Conservation (phyloP, 2,797 vertebrate species). For the Muscicapa comitata region DNA sequence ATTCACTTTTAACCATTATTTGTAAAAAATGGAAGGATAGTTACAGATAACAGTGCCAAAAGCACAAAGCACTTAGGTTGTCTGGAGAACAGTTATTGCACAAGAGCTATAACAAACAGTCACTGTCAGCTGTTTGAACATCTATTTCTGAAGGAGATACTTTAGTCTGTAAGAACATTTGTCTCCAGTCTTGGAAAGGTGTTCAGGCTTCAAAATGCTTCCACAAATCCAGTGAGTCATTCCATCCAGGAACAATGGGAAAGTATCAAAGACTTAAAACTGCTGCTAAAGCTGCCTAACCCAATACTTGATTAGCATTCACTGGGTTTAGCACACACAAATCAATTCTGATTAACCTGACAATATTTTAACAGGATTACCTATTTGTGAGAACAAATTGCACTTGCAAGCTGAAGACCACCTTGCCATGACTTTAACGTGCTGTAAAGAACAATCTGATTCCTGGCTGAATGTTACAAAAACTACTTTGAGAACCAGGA, state of each 20-base stretch:
- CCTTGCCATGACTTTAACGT: constrained; percentile 58
- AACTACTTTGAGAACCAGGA: constrained; percentile 34
- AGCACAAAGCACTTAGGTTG: background rate
- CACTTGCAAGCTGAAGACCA: constrained; percentile 56
- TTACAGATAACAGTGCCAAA: background rate
- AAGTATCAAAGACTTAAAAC: background rate
- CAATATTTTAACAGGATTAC: constrained; percentile 72
- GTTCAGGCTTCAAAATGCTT: background rate
- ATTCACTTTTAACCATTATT: background rate
- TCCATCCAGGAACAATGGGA: background rate
- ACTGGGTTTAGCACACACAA: constrained; percentile 48
- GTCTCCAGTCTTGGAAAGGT: background rate
- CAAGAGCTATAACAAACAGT: background rate
- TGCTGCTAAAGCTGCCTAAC: background rate
- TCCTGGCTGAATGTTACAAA: constrained; percentile 25
- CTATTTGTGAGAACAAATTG: constrained; percentile 65
- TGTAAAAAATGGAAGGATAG: background rate
- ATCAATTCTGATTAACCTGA: constrained; percentile 74
- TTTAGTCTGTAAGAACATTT: background rate
- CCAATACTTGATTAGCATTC: constrained; percentile 56
- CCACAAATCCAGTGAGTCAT: background rate
- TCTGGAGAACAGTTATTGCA: background rate
- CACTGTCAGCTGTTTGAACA: background rate
- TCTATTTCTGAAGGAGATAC: background rate
- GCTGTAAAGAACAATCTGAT: constrained; percentile 50